Conservation (phyloP, 2,888 invertebrate genomes). For the Drosophila setosimentum region DNA sequence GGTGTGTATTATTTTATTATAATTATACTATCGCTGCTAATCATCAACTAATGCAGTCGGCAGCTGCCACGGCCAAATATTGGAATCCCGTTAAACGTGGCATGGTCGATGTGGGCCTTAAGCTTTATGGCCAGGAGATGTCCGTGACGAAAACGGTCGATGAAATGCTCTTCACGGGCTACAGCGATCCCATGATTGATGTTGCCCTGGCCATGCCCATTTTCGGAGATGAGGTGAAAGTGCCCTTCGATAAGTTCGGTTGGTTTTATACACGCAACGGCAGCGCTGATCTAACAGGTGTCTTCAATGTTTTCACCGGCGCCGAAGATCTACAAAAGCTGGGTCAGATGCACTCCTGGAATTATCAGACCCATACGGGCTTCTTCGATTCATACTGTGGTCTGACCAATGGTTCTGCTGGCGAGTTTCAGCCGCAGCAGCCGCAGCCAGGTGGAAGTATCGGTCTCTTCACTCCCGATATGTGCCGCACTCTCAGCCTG, state of each 20-base stretch:
- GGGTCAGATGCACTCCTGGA: constrained; percentile 91
- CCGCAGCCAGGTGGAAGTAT: constrained; percentile 87
- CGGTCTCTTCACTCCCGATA: constrained; percentile 90
- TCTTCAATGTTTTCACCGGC: constrained; percentile 92
- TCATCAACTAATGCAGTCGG: constrained; percentile 84
- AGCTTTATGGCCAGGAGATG: constrained; percentile 87
- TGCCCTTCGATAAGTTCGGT: constrained; percentile 92
- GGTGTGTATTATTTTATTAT: constrained; percentile 85
- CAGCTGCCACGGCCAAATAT: constrained; percentile 86
- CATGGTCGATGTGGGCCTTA: constrained; percentile 87
- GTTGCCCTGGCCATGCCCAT: constrained; percentile 88
- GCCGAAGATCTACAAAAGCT: constrained; percentile 87
- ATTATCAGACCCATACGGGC: constrained; percentile 87
- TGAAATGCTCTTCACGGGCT: constrained; percentile 92
- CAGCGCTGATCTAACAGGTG: constrained; percentile 90
- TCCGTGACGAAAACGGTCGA: constrained; percentile 88
- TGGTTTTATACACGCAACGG: constrained; percentile 94
- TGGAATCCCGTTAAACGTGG: constrained; percentile 87
- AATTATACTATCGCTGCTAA: constrained; percentile 12
- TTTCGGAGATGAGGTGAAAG: constrained; percentile 86
- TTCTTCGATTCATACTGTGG: constrained; percentile 87
- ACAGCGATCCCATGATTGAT: constrained; percentile 90
- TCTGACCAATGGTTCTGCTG: constrained; percentile 90
- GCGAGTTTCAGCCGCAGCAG: constrained; percentile 91
- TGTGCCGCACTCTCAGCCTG: constrained; percentile 90